Percentiles rank a stretch among this genome's conserved stretches.
Conservation (phyloP, 2,888 invertebrate species). For the Malachius bipustulatus region DNA sequence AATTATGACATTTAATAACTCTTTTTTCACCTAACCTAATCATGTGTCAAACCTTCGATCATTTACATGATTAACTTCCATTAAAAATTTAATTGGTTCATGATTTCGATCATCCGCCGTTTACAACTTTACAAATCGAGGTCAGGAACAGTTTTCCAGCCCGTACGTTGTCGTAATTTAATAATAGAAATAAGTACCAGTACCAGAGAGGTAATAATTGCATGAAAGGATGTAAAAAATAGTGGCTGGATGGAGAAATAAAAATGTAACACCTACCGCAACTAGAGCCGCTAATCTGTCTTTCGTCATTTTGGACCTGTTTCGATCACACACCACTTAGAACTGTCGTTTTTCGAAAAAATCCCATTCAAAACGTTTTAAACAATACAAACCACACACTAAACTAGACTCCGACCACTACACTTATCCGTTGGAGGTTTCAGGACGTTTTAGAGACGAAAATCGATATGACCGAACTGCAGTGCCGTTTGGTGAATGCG, state of each 20-base stretch:
- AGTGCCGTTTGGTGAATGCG: conserved; percentile 43
- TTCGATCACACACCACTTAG: conserved; percentile 53
- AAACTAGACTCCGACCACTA: conserved; percentile 44
- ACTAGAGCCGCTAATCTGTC: conserved; percentile 94
- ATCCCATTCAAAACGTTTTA: conserved; percentile 68
- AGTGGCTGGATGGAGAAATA: too few species aligned
- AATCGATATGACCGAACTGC: conserved; percentile 69
- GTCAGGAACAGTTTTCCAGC: too few species aligned
- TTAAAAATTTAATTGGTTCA: conserved; percentile 12
- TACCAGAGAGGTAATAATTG: too few species aligned
- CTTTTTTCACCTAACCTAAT: conserved; percentile 30
- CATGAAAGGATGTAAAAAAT: too few species aligned
- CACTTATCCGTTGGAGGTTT: conserved; percentile 13
- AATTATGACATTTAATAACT: conserved; percentile 20
- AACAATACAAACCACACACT: conserved; percentile 47
- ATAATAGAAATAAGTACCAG: too few species aligned
- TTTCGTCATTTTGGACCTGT: conserved; percentile 73
- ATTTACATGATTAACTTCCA: too few species aligned
- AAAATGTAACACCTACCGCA: conserved; percentile 58
- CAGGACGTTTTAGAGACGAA: conserved; percentile 41
- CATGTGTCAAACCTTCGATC: too few species aligned
- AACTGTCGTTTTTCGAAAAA: conserved; percentile 55
- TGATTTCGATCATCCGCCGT: neutral
- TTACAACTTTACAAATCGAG: neutral
- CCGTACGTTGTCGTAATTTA: too few species aligned